phyloP scores from a whole-genome alignment of 2,888 invertebrate species.

The Galeopsomyia nigrocyanea region DNA sequence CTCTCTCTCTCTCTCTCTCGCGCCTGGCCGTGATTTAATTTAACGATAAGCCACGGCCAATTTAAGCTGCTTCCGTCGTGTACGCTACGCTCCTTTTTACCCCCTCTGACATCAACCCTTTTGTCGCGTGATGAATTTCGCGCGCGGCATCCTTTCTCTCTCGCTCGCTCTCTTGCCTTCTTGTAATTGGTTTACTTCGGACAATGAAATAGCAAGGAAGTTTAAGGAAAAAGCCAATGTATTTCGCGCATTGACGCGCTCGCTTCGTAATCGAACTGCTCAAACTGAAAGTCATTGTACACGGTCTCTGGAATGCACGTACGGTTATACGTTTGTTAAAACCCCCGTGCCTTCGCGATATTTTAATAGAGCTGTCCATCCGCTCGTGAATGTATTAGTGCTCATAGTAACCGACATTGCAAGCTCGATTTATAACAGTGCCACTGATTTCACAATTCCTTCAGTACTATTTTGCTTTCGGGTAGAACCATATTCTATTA shows the following conservation, averaged over 20 bases:
- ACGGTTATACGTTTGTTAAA: no score
- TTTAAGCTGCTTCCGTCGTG: conserved; percentile 40
- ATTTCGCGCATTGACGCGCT: conserved; percentile 22
- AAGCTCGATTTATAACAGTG: conserved; percentile 22
- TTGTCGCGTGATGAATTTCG: conserved; percentile 27
- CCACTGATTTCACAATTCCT: no score
- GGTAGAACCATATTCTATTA: no score
- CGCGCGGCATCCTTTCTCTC: neutral
- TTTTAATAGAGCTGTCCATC: neutral
- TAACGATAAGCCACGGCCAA: conserved; percentile 45
- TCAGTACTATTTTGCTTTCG: no score
- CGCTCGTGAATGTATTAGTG: neutral
- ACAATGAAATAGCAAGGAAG: neutral
- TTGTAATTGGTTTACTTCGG: no score
- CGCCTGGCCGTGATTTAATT: conserved; percentile 38
- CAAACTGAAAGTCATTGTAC: conserved; percentile 44
- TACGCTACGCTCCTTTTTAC: neutral
- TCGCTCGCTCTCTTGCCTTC: no score
- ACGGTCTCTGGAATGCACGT: neutral
- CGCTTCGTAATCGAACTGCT: conserved; percentile 37
- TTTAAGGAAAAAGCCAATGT: neutral
- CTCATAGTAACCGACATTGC: neutral
- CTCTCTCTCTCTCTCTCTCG: no score
- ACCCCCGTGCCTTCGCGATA: neutral
- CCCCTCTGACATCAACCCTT: neutral